These are phyloP conservation scores for pig (Sus scrofa) DNA, from an alignment of 2,113 vertebrate species.

Conservation along the genomic window T2T-Sscrofa CM000818.6:1556001-1556500, in stretches of 20 bases:
- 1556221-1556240: neutral
- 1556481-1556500: too few species aligned
- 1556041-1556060: neutral
- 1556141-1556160: neutral
- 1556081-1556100: neutral
- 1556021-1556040: neutral
- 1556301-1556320: neutral
- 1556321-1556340: too few species aligned
- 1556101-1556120: neutral
- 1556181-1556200: neutral
- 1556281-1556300: neutral
- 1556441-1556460: too few species aligned
- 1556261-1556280: too few species aligned
- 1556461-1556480: too few species aligned
- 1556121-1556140: neutral
- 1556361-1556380: too few species aligned
- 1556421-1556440: too few species aligned
- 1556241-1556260: neutral
- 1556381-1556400: too few species aligned
- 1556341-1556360: too few species aligned
- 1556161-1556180: neutral
- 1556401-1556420: too few species aligned
- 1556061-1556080: neutral
- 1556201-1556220: neutral
- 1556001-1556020: neutral